phyloP scores from a whole-genome alignment of 2,797 vertebrate species.

The Gymnothorax reevesii region DNA sequence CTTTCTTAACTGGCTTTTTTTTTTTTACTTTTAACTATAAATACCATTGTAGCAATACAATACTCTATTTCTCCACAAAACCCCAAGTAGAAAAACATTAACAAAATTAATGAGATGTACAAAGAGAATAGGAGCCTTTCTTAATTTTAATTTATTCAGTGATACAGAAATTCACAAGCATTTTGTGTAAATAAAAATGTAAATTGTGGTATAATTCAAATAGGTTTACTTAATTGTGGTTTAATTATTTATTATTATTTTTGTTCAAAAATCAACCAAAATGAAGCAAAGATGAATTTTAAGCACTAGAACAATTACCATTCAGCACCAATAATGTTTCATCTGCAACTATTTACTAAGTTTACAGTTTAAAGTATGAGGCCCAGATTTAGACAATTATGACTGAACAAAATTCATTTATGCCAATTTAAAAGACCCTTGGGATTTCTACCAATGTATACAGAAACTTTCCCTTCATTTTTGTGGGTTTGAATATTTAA shows the following conservation, averaged over 20 bases:
- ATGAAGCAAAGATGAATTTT: neutral
- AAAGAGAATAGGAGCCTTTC: neutral
- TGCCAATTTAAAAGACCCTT: neutral
- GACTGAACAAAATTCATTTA: neutral
- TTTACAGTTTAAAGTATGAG: neutral
- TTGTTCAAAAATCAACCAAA: neutral
- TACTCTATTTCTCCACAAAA: neutral
- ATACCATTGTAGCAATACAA: neutral
- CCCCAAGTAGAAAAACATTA: neutral
- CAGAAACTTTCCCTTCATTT: neutral
- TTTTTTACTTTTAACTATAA: too few relatives aligned
- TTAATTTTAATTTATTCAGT: neutral
- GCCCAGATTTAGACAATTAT: conserved; percentile 6
- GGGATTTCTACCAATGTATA: neutral
- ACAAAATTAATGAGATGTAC: neutral
- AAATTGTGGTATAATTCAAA: neutral
- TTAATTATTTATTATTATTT: neutral
- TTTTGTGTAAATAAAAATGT: neutral
- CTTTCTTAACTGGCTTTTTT: too few relatives aligned
- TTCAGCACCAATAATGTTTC: neutral
- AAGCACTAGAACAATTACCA: neutral
- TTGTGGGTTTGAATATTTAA: neutral
- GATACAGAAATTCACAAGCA: neutral
- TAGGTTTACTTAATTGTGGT: neutral
- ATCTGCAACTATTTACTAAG: neutral